Base-by-base conservation (phyloP, 2,113 vertebrate species). In the Megaptera novaeangliae region DNA sequence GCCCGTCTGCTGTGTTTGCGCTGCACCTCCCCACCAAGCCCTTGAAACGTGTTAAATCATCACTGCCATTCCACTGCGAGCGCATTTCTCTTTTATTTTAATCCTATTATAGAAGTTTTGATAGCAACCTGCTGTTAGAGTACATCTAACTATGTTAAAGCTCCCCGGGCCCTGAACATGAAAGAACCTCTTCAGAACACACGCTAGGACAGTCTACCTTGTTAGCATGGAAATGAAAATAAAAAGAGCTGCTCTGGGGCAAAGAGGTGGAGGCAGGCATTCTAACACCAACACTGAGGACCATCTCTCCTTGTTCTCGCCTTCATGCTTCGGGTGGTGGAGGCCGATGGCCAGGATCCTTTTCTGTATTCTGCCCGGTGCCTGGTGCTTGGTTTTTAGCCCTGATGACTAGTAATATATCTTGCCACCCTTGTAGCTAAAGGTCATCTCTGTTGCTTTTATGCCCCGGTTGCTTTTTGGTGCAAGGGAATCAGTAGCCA, bases 101-200 rank as follows among this genome's bases (percentile, higher is more conserved):
- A 97, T 98, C 97, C 98, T 97, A 96, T 98, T 97, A 97, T 95
- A 97, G 96, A 97, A 95, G 85, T 96, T 97, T 98, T 98, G 95
- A 98, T 97, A 97, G 98, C 92, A 92, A 90, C 98, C 97, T 91
- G 97, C 97, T 97, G 97, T 96, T 97, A 97, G 93, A 97, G 96
- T 96, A 98, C 96, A 97, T 96, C 96, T 98, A 98, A 98, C 98
- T 98, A 98, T 97, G 98, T 98, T 98, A 98, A 97, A 98, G 93
- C 71, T 93, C 97, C 97, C 96, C 98, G 97, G 98, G 97, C 98
- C 95, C 97, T 96, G 97, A 98, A 98, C 98, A 98, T 98, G 97
- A 98, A 99, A 98, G 97, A 97, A 97, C 71, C 96, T 97, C 98
- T 98, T 98, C 97, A 98, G 95, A 97, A 97, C 97, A 97, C 98